These are phyloP conservation scores for Cyanoramphus novaezelandiae DNA, from an alignment of 2,113 vertebrate species.

Conservation along the genomic window DNA sequence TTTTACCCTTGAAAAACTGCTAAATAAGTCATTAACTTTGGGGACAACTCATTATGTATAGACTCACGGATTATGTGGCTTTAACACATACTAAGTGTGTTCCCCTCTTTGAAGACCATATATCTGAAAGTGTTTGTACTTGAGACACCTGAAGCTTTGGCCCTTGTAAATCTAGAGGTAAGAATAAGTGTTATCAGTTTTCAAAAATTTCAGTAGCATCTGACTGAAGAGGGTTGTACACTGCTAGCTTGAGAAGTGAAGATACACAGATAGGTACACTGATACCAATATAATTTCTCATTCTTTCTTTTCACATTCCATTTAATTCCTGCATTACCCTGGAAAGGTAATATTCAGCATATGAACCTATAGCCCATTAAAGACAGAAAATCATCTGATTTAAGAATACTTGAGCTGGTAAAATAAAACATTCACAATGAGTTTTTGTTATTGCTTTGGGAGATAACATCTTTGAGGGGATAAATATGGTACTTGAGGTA, in stretches of 20 bases:
- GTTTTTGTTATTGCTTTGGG: neutral
- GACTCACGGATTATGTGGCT: neutral
- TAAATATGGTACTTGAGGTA: neutral
- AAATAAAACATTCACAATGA: neutral
- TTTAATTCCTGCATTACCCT: neutral
- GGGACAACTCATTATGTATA: too few species aligned
- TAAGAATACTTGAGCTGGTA: neutral
- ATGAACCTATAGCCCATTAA: neutral
- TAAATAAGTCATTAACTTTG: neutral
- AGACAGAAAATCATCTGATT: neutral
- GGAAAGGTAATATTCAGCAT: neutral
- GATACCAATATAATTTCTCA: neutral
- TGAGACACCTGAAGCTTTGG: neutral
- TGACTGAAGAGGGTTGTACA: neutral
- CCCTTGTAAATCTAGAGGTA: neutral
- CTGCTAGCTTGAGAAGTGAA: rapidly evolving
- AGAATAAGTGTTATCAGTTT: neutral
- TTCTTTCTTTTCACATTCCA: neutral
- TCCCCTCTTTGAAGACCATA: neutral
- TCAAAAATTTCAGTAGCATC: neutral
- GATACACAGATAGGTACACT: neutral
- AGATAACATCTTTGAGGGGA: neutral
- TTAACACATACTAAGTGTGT: neutral
- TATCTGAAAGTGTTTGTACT: neutral
- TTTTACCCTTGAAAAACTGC: neutral